Percentiles rank a stretch among this genome's conserved stretches.
phyloP scores from a whole-genome alignment of 2,797 vertebrate species.

The Pelochelys cantorii region DNA sequence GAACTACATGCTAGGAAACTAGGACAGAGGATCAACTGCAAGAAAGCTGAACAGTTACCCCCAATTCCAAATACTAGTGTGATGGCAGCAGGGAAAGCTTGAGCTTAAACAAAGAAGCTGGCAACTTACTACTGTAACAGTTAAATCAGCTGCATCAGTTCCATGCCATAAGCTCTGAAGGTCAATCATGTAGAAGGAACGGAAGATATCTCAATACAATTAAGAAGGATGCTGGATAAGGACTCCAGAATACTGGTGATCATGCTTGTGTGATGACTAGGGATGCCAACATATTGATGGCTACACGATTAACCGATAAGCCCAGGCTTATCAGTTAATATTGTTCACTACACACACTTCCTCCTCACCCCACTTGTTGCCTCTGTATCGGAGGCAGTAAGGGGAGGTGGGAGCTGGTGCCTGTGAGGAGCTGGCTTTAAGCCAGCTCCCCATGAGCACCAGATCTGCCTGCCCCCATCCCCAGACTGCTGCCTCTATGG shows the following conservation, averaged over 20 bases:
- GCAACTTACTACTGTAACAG: not conserved
- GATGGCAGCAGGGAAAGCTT: no score
- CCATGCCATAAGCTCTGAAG: not conserved
- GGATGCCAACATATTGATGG: no score
- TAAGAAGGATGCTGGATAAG: not conserved
- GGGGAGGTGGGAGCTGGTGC: no score
- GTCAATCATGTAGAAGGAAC: not conserved
- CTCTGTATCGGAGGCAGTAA: no score
- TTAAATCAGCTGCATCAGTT: not conserved
- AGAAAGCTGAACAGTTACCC: not conserved
- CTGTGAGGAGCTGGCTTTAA: no score
- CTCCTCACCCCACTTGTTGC: no score
- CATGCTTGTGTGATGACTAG: not conserved
- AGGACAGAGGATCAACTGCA: not conserved
- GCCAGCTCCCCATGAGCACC: no score
- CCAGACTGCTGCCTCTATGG: no score
- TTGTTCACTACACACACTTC: no score
- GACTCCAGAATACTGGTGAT: not conserved
- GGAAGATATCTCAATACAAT: not conserved
- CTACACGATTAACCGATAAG: no score
- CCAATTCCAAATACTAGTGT: not conserved
- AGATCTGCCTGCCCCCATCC: no score
- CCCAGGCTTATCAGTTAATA: no score
- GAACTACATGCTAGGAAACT: not conserved
- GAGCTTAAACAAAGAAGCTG: not conserved